Evolutionary conservation across 2,797 vertebrate species (phyloP).

Genomic region (Macropodus opercularis): DNA sequence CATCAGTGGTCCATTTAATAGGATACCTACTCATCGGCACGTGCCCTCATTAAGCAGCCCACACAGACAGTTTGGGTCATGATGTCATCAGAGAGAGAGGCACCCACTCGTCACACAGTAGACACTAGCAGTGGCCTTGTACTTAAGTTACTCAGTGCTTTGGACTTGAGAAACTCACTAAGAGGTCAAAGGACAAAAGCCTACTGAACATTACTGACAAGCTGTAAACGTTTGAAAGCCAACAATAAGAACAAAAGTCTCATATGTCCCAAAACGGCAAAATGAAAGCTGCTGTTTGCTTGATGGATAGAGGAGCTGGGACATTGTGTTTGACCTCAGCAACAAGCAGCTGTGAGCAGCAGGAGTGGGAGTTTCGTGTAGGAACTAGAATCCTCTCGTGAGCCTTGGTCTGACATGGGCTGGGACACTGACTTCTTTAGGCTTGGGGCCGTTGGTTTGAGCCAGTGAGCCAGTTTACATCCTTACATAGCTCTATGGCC

Average conservation of each 20-base stretch:
- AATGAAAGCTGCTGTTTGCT: constrained; percentile 48
- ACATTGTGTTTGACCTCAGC: constrained; percentile 39
- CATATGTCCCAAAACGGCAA: constrained; percentile 37
- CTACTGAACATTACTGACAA: constrained; percentile 41
- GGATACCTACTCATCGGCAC: constrained; percentile 54
- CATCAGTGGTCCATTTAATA: constrained; percentile 56
- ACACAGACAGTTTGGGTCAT: constrained; percentile 48
- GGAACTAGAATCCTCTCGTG: constrained; percentile 32
- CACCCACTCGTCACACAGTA: constrained; percentile 36
- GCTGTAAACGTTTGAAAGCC: constrained; percentile 32
- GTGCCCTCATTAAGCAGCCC: constrained; percentile 60
- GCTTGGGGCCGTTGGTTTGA: constrained; percentile 7
- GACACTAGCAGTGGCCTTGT: constrained; percentile 47
- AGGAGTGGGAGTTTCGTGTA: constrained; percentile 37
- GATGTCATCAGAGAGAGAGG: constrained; percentile 52
- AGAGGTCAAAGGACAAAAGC: constrained; percentile 41
- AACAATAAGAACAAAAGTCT: constrained; percentile 10
- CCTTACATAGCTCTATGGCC: constrained; percentile 22
- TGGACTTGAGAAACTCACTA: constrained; percentile 49
- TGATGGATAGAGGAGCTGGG: constrained; percentile 41
- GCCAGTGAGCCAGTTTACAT: constrained; percentile 9
- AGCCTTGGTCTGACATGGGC: constrained; percentile 21
- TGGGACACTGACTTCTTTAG: constrained; percentile 19
- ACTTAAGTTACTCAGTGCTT: constrained; percentile 46
- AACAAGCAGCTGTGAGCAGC: constrained; percentile 51